phyloP scores from a whole-genome alignment of 2,113 vertebrate genomes.

The Myotis davidii region DNA sequence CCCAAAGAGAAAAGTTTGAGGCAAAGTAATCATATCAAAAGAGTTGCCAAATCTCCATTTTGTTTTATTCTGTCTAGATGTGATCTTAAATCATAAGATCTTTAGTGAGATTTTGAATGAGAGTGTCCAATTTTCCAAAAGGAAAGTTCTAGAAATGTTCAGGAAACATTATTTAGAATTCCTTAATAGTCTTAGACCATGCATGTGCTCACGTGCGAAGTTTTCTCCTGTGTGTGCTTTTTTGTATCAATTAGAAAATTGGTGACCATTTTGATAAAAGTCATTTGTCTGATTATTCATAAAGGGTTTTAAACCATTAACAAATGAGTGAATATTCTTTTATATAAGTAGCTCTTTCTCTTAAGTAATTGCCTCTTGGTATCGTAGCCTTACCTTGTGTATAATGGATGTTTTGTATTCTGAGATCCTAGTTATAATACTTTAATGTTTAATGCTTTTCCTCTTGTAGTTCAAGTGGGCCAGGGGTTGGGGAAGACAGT shows the following conservation, averaged over 20 bases:
- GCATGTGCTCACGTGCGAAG: background rate
- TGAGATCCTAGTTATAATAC: background rate
- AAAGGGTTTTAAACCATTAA: background rate
- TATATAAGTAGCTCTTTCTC: background rate
- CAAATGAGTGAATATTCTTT: background rate
- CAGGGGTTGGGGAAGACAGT: background rate
- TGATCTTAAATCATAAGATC: background rate
- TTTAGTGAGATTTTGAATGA: background rate
- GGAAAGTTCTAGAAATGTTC: background rate
- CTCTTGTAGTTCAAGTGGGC: background rate
- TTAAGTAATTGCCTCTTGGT: background rate
- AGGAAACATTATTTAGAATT: constrained; percentile 29
- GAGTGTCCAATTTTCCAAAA: constrained; percentile 17
- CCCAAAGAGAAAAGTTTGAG: background rate
- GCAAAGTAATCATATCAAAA: background rate
- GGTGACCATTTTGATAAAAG: background rate
- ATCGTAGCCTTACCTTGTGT: background rate
- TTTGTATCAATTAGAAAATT: background rate
- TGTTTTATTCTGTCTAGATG: constrained; percentile 34
- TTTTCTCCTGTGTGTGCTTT: background rate
- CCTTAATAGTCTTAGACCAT: background rate
- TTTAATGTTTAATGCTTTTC: background rate
- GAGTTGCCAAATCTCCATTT: background rate
- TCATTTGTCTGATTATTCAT: background rate
- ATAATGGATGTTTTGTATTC: background rate